Evolutionary conservation across 2,113 vertebrate species (phyloP), one percentile per base, ranked within the genome.

Genomic region (Emydocephalus ijimae): DNA sequence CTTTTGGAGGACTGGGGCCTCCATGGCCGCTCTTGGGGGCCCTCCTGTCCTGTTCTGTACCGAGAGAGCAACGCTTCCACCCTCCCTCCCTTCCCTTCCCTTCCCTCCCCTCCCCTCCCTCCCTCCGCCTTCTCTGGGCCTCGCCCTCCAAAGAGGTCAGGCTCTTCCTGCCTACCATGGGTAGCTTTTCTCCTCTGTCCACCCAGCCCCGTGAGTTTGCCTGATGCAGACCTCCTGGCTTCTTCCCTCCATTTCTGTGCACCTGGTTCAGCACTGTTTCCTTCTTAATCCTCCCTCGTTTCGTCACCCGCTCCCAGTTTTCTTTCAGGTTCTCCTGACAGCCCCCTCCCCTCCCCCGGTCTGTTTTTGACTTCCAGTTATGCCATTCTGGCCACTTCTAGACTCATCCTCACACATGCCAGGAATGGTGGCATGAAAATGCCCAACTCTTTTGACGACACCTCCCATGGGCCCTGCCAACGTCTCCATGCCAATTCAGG

Each of bases 101-200:
- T 2, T n/a, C n/a, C n/a, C n/a, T n/a, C n/a, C 6, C 57, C 3
- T 10, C 0, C 57, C 3, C 2, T 61, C 3, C 61, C 3, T 29
- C 26, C 59, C 26, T 29, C 9, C 9, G 0, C 29, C 1, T n/a
- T n/a, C 29, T 69, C 61, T 69, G 11, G 5, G 14, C 61, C 5
- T 34, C 5, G 29, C 0, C 14, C 64, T 74, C n/a, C 18, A 2
- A 74, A 69, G 64, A 69, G 12, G 4, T 69, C 64, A 5, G 4
- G 4, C 29, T n/a, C 29, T 14, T 34, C 12, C 64, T 34, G 64
- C 59, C 59, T 9, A 23, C 0, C 57, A 61, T 1, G 0, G 24
- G 24, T 59, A 5, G 57, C 24, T n/a, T 64, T 64, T 26, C 12
- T n/a, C n/a, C 15, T 55, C 54, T 64, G 26, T n/a, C 61, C 29